Percentiles rank a stretch among this genome's conserved stretches.
Conservation (phyloP, 2,888 invertebrate species). For the Meiosimyza decipiens region DNA sequence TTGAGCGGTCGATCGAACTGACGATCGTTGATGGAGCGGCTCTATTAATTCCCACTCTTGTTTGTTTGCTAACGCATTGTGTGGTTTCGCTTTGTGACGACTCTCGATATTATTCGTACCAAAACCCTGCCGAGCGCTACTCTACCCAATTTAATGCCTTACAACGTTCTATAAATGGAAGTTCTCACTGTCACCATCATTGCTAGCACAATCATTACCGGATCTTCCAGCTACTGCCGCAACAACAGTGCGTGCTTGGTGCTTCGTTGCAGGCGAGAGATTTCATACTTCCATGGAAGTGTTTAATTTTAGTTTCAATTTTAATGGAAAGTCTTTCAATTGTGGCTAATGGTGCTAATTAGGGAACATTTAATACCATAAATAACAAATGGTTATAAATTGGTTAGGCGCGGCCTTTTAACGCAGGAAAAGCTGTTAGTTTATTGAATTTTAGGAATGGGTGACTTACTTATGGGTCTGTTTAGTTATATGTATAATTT, state of each 20-base stretch:
- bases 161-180: slow-evolving; percentile 6
- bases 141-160: background rate
- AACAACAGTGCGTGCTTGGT: background rate
- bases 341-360: slow-evolving; percentile 60
- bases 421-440: too few relatives aligned
- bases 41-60: slow-evolving; percentile 27
- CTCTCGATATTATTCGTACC: background rate
- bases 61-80: slow-evolving; percentile 15
- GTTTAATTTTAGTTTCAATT: slow-evolving; percentile 54
- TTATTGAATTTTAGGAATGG: too few relatives aligned
- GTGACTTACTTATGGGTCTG: too few relatives aligned
- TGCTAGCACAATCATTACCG: background rate
- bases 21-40: background rate
- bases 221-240: background rate
- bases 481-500: too few relatives aligned
- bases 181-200: background rate
- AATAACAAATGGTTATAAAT: slow-evolving; percentile 59
- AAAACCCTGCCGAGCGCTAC: background rate
- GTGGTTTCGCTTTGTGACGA: slow-evolving; percentile 13
- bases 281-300: slow-evolving; percentile 44
- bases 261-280: background rate
- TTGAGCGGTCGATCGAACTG: slow-evolving; percentile 20
- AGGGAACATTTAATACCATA: slow-evolving; percentile 58
- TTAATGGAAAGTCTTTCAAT: slow-evolving; percentile 60
- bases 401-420: slow-evolving; percentile 44